Evolutionary conservation across 37 sponge, comb jelly and placozoan genomes (phyloP).

Genomic region (Aplysina aerophoba): DNA sequence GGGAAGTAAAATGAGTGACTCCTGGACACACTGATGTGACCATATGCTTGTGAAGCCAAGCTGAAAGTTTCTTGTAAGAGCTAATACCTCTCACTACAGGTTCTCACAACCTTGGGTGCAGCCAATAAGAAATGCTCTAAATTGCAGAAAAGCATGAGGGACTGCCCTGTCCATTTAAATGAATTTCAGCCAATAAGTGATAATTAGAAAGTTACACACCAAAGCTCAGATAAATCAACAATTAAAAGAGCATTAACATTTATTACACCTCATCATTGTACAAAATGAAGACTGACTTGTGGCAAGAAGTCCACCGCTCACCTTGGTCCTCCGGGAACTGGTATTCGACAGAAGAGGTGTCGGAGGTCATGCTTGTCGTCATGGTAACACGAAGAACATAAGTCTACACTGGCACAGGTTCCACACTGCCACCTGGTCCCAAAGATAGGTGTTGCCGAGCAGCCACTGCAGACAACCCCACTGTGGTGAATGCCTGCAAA

Average conservation of each 20-base stretch:
- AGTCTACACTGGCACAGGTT: conserved; percentile 58
- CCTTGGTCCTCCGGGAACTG: conserved; percentile 60
- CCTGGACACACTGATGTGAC: too few relatives aligned
- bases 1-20: too few relatives aligned
- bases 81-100: too few relatives aligned
- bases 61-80: too few relatives aligned
- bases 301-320: not conserved
- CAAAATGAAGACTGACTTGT: too few relatives aligned
- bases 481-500: conserved; percentile 70
- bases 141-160: too few relatives aligned
- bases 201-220: not conserved
- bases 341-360: conserved; percentile 66
- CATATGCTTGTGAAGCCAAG: too few relatives aligned
- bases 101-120: too few relatives aligned
- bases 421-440: conserved; percentile 84
- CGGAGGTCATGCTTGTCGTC: conserved; percentile 75
- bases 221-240: too few relatives aligned
- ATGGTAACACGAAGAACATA: conserved; percentile 89
- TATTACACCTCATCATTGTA: too few relatives aligned
- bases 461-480: conserved; percentile 75
- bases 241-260: too few relatives aligned
- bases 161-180: not conserved
- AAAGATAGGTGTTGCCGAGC: conserved; percentile 58
- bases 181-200: not conserved
- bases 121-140: too few relatives aligned